A percentile compares a stretch with the other conserved stretches of the same genome.
Evolutionary conservation across 2,113 vertebrate genomes (phyloP).

Genomic region (Mormyrus iriodes): DNA sequence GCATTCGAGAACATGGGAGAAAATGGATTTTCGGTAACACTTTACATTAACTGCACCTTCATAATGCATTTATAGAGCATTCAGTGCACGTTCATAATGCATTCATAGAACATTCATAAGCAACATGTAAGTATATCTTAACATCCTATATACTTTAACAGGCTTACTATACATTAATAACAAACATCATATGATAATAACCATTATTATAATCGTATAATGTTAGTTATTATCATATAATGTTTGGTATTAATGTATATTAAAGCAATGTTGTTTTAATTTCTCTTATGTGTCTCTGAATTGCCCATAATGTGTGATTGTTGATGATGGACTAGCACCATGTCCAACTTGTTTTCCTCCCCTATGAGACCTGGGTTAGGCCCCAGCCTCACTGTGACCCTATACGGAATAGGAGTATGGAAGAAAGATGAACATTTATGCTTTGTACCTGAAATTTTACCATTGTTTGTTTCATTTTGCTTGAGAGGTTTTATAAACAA

Average conservation of each 20-base stretch:
- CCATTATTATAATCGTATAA: neutral
- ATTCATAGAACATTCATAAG: neutral
- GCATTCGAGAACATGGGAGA: too few species aligned
- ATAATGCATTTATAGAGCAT: neutral
- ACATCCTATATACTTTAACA: neutral
- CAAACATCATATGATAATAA: neutral
- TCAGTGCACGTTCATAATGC: neutral
- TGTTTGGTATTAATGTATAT: neutral
- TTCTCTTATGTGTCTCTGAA: neutral
- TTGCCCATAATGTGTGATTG: neutral
- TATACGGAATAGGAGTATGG: neutral
- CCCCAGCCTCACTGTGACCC: neutral
- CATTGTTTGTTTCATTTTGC: neutral
- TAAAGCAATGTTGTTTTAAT: too few species aligned
- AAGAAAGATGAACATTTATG: neutral
- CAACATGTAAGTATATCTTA: neutral
- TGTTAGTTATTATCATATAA: neutral
- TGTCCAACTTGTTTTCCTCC: neutral
- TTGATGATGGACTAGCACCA: neutral
- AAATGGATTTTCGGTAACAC: too few species aligned
- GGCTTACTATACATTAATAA: neutral
- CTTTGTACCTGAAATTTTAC: neutral
- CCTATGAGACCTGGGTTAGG: neutral
- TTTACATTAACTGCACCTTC: neutral
- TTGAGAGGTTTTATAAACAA: neutral